Evolutionary conservation across 2,888 invertebrate species (phyloP), one percentile per base, ranked within the genome.

Genomic region (Apomyelois bistriatella): DNA sequence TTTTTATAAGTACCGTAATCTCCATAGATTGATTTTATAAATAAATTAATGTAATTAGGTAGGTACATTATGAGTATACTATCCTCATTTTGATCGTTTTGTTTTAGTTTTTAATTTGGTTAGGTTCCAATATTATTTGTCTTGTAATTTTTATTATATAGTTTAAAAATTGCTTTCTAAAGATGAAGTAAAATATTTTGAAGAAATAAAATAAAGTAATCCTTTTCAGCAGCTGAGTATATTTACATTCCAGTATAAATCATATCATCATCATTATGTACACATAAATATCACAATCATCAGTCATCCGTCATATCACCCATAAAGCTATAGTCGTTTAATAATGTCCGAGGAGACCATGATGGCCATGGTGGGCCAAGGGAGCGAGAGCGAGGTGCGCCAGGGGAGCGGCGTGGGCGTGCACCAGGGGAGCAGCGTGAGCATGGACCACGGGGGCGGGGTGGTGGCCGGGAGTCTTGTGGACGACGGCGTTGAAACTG

Each of bases 401-500:
- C 28, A 79, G 50, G 58, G 79, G 82, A 32, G 81, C 77, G 53
- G 76, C 76, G 71, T 82, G 80, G 53, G 76, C 76, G 71, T 82
- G 80, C 53, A 70, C 68, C 12, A 82, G 50, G 55, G 80, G 82
- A 53, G 82, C 79, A 51, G 74, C 79, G 64, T 84, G 77, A 51
- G 74, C 79, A 64, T 84, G 77, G 52, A 75, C 76, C 8, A 85
- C 74, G 41, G 85, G 80, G 54, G 86, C 85, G 65, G 86, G 87
- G 77, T 90, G 89, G 72, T 87, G 87, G 43, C 87, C 89, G 53
- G 85, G 77, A 65, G 86, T 87, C 78, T 90, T 90, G 82, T 87
- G 88, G 58, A 90, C 90, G n/a, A 90, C 87, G 9, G 90, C 91
- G 85, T 91, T 90, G 85, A 91, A 91, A 74, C 91, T 90, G 75